Evolutionary conservation across 2,888 invertebrate species (phyloP).

Genomic region (Junonia oenone): DNA sequence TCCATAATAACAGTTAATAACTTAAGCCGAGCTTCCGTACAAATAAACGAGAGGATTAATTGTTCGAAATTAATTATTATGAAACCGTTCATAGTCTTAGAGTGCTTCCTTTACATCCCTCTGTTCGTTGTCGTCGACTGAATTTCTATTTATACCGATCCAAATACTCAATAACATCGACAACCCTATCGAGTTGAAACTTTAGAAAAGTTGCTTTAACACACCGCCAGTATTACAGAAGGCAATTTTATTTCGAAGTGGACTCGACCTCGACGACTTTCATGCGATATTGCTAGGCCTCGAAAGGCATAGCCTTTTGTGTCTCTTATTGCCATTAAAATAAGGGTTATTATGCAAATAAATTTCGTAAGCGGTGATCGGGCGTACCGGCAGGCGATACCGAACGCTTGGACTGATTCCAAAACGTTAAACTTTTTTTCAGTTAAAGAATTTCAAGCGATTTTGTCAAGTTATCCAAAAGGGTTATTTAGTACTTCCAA

Average conservation of each 20-base stretch:
- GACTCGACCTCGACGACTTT: conserved; percentile 12
- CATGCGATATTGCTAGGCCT: conserved; percentile 6
- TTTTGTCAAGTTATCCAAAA: conserved; percentile 2
- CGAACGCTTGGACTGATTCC: conserved; percentile 19
- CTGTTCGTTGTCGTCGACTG: not conserved
- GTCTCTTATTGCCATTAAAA: not conserved
- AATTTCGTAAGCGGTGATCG: not conserved
- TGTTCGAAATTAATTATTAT: not conserved
- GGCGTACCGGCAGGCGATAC: not conserved
- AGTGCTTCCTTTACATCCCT: not conserved
- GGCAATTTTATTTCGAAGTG: conserved; percentile 24
- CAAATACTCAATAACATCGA: conserved; percentile 2
- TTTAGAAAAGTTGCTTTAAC: conserved; percentile 22
- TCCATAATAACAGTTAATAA: not conserved
- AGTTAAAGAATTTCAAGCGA: conserved; percentile 3
- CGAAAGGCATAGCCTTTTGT: conserved; percentile 4
- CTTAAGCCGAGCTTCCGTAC: not conserved
- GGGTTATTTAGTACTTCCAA: not conserved
- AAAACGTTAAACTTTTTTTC: conserved; percentile 16
- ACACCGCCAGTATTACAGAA: conserved; percentile 20
- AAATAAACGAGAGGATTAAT: not conserved
- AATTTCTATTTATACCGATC: conserved; percentile 6
- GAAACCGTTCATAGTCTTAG: not conserved
- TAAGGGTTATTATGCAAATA: conserved; percentile 5
- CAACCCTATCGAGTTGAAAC: conserved; percentile 13